phyloP scores from a whole-genome alignment of 1,140 invertebrate genomes.

The Psilanteris sp. region DNA sequence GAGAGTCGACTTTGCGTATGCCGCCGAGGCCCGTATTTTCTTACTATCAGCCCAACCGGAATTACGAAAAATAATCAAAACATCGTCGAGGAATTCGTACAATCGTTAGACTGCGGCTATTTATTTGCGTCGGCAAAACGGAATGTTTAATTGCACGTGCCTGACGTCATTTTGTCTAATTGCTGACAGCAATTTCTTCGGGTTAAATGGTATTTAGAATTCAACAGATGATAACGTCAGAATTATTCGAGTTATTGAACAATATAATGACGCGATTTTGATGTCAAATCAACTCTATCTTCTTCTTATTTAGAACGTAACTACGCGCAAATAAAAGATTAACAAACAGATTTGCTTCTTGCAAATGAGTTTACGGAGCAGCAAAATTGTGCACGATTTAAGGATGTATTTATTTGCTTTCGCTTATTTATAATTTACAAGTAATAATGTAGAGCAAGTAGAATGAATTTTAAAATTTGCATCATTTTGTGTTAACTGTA shows the following conservation, averaged over 20 bases:
- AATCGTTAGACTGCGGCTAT: neutral
- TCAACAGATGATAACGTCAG: constrained; percentile 11
- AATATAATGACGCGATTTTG: constrained; percentile 2
- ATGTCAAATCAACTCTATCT: too few relatives aligned
- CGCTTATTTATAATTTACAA: too few relatives aligned
- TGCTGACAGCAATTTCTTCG: constrained; percentile 22
- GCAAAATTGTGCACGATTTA: too few relatives aligned
- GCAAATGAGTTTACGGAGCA: too few relatives aligned
- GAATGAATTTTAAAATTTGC: too few relatives aligned
- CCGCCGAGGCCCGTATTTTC: neutral
- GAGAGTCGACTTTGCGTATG: neutral
- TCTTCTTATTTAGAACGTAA: too few relatives aligned
- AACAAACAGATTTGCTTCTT: too few relatives aligned
- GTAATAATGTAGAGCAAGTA: too few relatives aligned
- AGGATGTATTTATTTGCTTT: too few relatives aligned
- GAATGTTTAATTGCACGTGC: constrained; percentile 19
- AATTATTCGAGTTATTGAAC: constrained; percentile 10
- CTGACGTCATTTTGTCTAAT: constrained; percentile 18
- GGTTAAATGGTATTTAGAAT: constrained; percentile 16
- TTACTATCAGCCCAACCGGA: constrained; percentile 3
- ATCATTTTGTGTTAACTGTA: too few relatives aligned
- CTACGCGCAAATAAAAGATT: too few relatives aligned
- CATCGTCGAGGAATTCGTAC: neutral
- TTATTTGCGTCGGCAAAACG: constrained; percentile 1
- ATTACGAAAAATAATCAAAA: constrained; percentile 9